phyloP scores from a whole-genome alignment of 2,888 invertebrate species.

The Lathronympha strigana region DNA sequence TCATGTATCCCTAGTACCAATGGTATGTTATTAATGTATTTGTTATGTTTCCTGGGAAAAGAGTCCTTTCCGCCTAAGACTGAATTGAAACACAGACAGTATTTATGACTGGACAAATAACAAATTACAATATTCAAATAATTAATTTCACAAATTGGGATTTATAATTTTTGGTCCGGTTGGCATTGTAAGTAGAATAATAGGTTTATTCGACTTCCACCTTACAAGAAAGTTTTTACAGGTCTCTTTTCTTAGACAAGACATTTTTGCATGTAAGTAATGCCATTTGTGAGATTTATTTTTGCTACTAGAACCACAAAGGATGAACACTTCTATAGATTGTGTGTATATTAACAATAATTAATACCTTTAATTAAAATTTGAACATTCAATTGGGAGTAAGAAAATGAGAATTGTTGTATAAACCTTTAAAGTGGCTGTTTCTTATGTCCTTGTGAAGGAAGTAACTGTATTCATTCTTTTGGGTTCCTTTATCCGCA shows the following conservation, averaged over 20 bases:
- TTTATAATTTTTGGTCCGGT: too few species aligned
- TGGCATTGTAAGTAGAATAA: neutral
- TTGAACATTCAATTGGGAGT: too few species aligned
- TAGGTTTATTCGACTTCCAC: neutral
- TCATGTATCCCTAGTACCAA: slow-evolving; percentile 98
- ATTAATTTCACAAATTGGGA: too few species aligned
- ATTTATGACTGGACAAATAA: too few species aligned
- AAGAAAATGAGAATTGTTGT: too few species aligned
- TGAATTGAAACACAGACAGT: too few species aligned
- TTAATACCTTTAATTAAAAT: neutral
- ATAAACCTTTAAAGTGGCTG: too few species aligned
- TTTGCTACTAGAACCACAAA: neutral
- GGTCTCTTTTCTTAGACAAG: neutral
- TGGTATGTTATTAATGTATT: slow-evolving; percentile 81
- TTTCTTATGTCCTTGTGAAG: too few species aligned
- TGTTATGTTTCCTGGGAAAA: neutral
- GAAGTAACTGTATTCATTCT: too few species aligned
- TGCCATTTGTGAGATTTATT: neutral
- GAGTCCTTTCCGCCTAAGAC: too few species aligned
- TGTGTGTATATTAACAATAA: neutral
- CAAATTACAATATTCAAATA: too few species aligned
- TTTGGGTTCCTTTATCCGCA: too few species aligned
- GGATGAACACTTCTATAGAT: neutral
- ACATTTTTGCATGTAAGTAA: slow-evolving; percentile 1
- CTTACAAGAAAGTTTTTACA: neutral